Conservation (phyloP, 2,113 vertebrate species). For the Thermophis baileyi region DNA sequence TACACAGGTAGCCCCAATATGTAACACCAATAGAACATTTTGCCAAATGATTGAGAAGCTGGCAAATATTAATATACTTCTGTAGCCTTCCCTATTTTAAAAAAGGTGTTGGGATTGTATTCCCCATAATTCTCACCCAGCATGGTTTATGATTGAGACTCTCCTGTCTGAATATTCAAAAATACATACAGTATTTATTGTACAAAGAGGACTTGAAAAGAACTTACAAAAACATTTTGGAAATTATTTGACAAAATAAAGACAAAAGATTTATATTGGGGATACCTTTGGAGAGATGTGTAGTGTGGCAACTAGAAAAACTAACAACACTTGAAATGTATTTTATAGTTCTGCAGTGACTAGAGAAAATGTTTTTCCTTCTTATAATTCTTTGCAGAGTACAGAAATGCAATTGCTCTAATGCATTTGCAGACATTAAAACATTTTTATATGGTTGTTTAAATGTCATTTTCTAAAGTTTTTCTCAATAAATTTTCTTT, state of each 20-base stretch:
- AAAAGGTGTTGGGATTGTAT: neutral
- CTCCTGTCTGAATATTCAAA: neutral
- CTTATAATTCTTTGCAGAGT: neutral
- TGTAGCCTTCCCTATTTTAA: neutral
- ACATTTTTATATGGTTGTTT: neutral
- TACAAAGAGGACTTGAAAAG: neutral
- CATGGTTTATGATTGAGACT: neutral
- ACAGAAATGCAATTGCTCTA: neutral
- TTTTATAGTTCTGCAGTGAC: neutral
- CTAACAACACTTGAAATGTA: neutral
- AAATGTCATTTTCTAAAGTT: constrained; percentile 1
- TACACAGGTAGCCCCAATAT: neutral
- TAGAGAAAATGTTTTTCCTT: neutral
- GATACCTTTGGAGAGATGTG: neutral
- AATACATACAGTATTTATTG: neutral
- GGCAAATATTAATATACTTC: neutral
- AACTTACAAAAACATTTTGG: neutral
- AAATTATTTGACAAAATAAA: neutral
- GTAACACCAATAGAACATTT: neutral
- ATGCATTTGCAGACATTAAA: neutral
- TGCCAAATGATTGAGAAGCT: neutral
- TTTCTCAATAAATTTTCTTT: neutral
- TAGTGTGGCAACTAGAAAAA: neutral
- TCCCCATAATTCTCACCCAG: neutral
- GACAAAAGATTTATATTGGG: neutral